Base-by-base conservation (phyloP, 2,888 invertebrate species). In the Xestoiulus laeticollis region DNA sequence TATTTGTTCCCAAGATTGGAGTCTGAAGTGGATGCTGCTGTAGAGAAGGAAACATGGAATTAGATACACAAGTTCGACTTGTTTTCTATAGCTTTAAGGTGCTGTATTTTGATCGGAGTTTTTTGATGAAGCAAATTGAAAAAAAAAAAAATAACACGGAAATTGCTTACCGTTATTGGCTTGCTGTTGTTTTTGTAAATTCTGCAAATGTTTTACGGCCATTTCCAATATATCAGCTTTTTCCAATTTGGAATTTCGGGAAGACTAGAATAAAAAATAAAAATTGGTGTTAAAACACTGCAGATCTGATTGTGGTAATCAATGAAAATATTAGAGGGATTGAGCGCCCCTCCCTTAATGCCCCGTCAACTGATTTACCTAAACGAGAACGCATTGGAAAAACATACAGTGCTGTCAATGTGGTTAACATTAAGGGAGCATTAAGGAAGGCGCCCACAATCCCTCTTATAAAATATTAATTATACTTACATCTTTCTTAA, bases 171-270 rank as follows among this genome's bases (percentile, higher is more conserved):
- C 68, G 26, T 68, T 68, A 68, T 68, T 68, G 6, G 68, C 68
- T 68, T 68, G 92, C 90, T 97, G 96, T 92, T 97, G 96, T 19
- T 96, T 94, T 91, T 98, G 96, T 32, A 98, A 94, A 0, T 95
- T 95, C 92, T 97, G 96, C 89, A 99, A 93, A 92, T 98, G 97
- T 91, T 97, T 96, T 86, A 98, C 98, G 0, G 98, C 98, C 97
- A 98, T 97, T 93, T 99, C 98, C 89, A 98, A 93, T 90, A 98
- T 98, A 92, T 98, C 98, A 4, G 98, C 98, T 92, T 98, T 98
- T 92, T 98, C 98, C 90, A 98, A 93, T 93, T 98, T 98, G 8
- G 97, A 97, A 92, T 98, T 98, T 90, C 98, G 94, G 44, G 97
- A 96, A 85, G 98, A 97, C 97, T 98, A 94, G 90, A 87, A 26